Conservation (phyloP, 2,113 vertebrate species). For the Caranx ignobilis region DNA sequence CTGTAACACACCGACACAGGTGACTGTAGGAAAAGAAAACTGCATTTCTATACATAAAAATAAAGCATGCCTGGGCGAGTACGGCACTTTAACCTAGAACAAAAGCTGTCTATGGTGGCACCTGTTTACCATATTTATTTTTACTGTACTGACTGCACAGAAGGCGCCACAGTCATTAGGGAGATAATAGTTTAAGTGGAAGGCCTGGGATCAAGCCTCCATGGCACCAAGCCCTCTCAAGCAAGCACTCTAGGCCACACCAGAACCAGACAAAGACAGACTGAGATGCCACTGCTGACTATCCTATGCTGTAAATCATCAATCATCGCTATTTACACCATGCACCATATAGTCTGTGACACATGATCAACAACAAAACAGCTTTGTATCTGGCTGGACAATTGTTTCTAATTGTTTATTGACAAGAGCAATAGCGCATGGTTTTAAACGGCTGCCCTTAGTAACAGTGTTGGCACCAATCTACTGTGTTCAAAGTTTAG, state of each 20-base stretch:
- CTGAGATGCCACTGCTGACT: neutral
- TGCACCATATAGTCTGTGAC: neutral
- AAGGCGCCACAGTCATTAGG: constrained; percentile 26
- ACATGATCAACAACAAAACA: constrained; percentile 10
- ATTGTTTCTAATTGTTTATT: constrained; percentile 52
- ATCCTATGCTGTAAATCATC: neutral
- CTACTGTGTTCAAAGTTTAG: constrained; percentile 29
- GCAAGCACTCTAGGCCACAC: neutral
- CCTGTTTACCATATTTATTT: constrained; percentile 44
- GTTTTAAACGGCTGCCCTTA: constrained; percentile 32
- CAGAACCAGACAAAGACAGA: constrained; percentile 3
- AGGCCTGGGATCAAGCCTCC: neutral
- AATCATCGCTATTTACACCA: constrained; percentile 3
- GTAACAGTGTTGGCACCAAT: constrained; percentile 9
- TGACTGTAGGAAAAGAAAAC: constrained; percentile 25
- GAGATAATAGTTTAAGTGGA: constrained; percentile 26
- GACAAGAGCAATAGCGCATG: constrained; percentile 32
- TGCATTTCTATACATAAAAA: constrained; percentile 20
- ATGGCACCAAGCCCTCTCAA: neutral
- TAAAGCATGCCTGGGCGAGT: constrained; percentile 18
- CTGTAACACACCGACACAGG: constrained; percentile 33
- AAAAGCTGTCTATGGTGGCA: constrained; percentile 28
- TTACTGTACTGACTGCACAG: constrained; percentile 24
- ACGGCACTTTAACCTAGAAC: constrained; percentile 33
- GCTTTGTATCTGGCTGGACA: constrained; percentile 35